phyloP scores from a whole-genome alignment of 1,140 invertebrate genomes.

The Drosophila mayri region DNA sequence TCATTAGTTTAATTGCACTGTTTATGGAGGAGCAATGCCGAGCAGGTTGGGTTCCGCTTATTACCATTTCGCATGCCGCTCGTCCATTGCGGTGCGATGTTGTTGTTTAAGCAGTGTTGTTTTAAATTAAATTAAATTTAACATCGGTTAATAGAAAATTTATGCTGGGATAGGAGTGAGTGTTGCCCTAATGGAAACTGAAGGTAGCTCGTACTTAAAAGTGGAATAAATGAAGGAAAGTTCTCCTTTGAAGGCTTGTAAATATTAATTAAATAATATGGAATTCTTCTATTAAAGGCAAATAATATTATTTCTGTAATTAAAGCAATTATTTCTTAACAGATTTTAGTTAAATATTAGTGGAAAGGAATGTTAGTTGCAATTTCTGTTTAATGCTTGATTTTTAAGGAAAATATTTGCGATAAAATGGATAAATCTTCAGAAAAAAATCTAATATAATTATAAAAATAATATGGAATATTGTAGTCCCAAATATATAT shows the following conservation, averaged over 20 bases:
- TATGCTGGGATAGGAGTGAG: conserved; percentile 17
- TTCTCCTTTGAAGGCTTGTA: neutral
- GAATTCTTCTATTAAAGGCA: neutral
- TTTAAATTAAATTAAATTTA: conserved; percentile 83
- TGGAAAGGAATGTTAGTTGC: neutral
- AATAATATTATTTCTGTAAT: neutral
- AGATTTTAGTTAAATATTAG: neutral
- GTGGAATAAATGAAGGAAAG: conserved; percentile 46
- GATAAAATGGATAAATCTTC: accelerated
- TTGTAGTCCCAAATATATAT: neutral
- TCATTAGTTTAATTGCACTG: conserved; percentile 83
- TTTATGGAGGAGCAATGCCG: conserved; percentile 62
- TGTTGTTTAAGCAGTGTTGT: conserved; percentile 52
- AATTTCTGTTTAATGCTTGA: no score
- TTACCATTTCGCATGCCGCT: conserved; percentile 71
- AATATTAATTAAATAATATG: neutral
- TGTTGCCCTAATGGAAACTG: conserved; percentile 12
- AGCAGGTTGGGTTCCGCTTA: conserved; percentile 48
- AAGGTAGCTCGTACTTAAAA: neutral
- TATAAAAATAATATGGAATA: neutral
- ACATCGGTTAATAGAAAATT: conserved; percentile 78
- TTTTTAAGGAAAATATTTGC: neutral
- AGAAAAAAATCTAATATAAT: neutral
- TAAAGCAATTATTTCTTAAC: neutral
- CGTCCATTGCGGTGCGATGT: conserved; percentile 53